A percentile compares a stretch with the other conserved stretches of the same genome.
Conservation (phyloP, 2,797 vertebrate species). For the Euthynnus affinis region DNA sequence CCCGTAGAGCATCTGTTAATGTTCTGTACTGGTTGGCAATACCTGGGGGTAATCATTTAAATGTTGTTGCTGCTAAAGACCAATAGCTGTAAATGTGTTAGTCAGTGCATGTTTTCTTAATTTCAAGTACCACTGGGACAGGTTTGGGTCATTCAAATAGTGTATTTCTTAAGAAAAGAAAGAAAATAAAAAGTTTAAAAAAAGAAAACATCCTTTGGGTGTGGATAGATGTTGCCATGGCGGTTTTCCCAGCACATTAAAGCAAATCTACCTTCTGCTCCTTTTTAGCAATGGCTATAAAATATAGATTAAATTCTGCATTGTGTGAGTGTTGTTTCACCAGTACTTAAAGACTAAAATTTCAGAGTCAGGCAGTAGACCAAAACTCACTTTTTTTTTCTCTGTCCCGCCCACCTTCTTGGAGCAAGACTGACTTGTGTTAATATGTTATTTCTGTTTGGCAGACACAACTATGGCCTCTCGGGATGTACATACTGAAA, state of each 20-base stretch:
- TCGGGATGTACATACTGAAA: slow-evolving; percentile 14
- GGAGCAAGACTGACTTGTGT: slow-evolving; percentile 22
- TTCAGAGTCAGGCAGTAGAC: slow-evolving; percentile 4
- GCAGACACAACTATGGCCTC: background rate
- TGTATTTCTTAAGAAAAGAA: slow-evolving; percentile 12
- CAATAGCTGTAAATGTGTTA: slow-evolving; percentile 30
- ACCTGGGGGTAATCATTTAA: slow-evolving; percentile 62
- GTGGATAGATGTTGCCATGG: slow-evolving; percentile 16
- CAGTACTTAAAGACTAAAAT: slow-evolving; percentile 4
- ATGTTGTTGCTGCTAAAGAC: slow-evolving; percentile 33
- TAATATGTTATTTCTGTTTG: slow-evolving; percentile 42
- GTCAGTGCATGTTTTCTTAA: slow-evolving; percentile 18
- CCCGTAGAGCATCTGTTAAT: slow-evolving; percentile 46
- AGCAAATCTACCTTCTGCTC: slow-evolving; percentile 28
- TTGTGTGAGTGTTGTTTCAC: background rate
- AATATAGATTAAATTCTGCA: slow-evolving; percentile 37
- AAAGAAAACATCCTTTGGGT: slow-evolving; percentile 17
- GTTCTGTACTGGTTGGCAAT: slow-evolving; percentile 35
- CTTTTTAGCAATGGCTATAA: background rate
- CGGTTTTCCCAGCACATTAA: background rate
- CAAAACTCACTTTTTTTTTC: background rate
- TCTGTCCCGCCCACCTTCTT: slow-evolving; percentile 8
- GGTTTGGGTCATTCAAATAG: slow-evolving; percentile 28
- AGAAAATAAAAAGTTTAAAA: background rate
- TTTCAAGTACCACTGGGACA: slow-evolving; percentile 24